Evolutionary conservation across 2,888 invertebrate species (phyloP).

Genomic region (Drosophila flavopinicola): DNA sequence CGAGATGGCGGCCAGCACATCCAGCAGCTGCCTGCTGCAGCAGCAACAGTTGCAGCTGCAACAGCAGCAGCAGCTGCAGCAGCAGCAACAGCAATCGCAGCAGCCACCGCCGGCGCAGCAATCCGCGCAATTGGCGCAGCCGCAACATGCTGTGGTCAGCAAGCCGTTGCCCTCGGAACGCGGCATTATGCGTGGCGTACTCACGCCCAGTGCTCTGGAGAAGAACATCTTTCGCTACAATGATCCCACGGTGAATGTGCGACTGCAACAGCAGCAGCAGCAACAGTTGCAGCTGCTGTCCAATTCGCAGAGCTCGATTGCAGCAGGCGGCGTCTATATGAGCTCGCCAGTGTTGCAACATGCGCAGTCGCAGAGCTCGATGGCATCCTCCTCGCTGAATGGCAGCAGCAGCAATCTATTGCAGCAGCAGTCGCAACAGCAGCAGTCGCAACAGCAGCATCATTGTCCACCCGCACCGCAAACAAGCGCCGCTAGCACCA

Average conservation of each 20-base stretch:
- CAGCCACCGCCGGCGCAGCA: slow-evolving; percentile 39
- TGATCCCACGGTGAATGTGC: slow-evolving; percentile 84
- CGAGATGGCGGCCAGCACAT: slow-evolving; percentile 63
- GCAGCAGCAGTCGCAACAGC: slow-evolving; percentile 56
- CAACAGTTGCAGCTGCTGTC: slow-evolving; percentile 71
- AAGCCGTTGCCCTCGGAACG: slow-evolving; percentile 82
- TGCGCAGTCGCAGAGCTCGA: slow-evolving; percentile 84
- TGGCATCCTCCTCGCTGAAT: slow-evolving; percentile 82
- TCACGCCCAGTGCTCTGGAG: slow-evolving; percentile 84
- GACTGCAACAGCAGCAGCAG: slow-evolving; percentile 66
- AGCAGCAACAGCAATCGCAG: slow-evolving; percentile 67
- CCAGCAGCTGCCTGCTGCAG: slow-evolving; percentile 22
- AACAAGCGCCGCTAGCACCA: slow-evolving; percentile 79
- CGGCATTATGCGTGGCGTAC: slow-evolving; percentile 84
- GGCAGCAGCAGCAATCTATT: slow-evolving; percentile 75
- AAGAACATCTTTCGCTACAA: slow-evolving; percentile 85
- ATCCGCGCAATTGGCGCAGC: slow-evolving; percentile 70
- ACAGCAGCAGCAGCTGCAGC: slow-evolving; percentile 15
- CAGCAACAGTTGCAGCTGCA: slow-evolving; percentile 24
- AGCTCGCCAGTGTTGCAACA: slow-evolving; percentile 81
- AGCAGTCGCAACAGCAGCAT: slow-evolving; percentile 53
- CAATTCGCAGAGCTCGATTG: slow-evolving; percentile 82
- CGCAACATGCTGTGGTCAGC: slow-evolving; percentile 81
- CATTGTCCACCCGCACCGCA: slow-evolving; percentile 82
- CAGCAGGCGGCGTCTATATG: slow-evolving; percentile 50